Evolutionary conservation across 2,113 vertebrate species (phyloP).

Genomic region (Pardalotus punctatus): DNA sequence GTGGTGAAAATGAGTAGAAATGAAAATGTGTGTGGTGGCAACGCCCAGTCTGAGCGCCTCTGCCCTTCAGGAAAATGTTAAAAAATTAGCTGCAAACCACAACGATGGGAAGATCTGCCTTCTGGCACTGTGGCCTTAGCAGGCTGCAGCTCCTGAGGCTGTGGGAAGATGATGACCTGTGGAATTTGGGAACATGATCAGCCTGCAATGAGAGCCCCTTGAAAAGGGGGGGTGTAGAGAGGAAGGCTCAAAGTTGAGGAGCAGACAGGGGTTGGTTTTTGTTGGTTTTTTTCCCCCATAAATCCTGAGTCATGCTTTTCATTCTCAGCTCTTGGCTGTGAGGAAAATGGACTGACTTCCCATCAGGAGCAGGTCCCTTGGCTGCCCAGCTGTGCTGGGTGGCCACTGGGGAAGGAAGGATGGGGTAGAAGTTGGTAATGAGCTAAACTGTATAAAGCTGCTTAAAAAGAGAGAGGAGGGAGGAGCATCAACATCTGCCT

Average conservation of each 20-base stretch:
- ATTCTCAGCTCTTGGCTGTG: neutral
- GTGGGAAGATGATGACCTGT: constrained; percentile 54
- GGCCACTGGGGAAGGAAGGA: rapidly evolving
- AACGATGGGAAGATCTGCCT: neutral
- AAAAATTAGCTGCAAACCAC: neutral
- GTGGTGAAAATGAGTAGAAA: neutral
- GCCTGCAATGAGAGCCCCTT: neutral
- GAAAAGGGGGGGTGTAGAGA: neutral
- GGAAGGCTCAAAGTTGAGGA: constrained; percentile 1
- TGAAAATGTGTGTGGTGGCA: neutral
- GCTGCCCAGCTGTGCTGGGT: neutral
- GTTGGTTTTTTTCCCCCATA: rapidly evolving
- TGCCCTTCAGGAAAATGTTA: neutral
- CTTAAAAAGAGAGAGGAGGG: neutral
- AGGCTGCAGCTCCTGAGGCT: constrained; percentile 56
- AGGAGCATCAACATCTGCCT: neutral
- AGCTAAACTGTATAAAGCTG: neutral
- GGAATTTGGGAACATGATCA: constrained; percentile 1
- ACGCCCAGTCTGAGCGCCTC: rapidly evolving
- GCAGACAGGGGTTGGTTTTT: neutral
- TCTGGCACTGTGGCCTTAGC: constrained; percentile 13
- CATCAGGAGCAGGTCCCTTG: rapidly evolving
- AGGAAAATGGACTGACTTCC: neutral
- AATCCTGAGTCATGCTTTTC: neutral
- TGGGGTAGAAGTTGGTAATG: neutral